Evolutionary conservation across 2,113 vertebrate genomes (phyloP).

Genomic region (Podarcis cretensis): DNA sequence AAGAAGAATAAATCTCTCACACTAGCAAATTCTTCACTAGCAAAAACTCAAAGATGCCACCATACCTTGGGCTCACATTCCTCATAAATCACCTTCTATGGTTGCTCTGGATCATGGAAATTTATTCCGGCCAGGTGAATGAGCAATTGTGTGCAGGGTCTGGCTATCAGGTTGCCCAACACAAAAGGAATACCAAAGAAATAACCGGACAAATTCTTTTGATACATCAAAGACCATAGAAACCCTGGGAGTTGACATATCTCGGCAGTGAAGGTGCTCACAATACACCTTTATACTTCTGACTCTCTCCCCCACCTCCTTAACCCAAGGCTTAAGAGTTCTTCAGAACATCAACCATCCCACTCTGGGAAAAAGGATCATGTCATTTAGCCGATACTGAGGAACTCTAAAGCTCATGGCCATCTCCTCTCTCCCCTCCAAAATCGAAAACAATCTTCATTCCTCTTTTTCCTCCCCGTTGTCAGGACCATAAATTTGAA

Average conservation of each 20-base stretch:
- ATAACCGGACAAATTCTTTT: slow-evolving; percentile 34
- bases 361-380: slow-evolving; percentile 39
- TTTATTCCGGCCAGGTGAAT: slow-evolving; percentile 17
- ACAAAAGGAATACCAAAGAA: slow-evolving; percentile 30
- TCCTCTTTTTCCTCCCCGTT: not conserved
- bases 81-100: no score
- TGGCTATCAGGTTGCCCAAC: slow-evolving; percentile 25
- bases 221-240: slow-evolving; percentile 42
- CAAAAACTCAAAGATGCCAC: not conserved
- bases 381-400: slow-evolving; percentile 20
- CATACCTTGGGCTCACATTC: not conserved
- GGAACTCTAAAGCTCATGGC: slow-evolving; percentile 7
- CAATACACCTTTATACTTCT: not conserved
- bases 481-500: slow-evolving; percentile 29
- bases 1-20: not conserved
- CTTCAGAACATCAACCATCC: slow-evolving; percentile 21
- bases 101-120: not conserved
- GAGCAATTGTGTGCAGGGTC: slow-evolving; percentile 10
- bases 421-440: not conserved
- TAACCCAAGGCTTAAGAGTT: slow-evolving; percentile 19
- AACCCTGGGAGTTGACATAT: slow-evolving; percentile 27
- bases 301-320: not conserved
- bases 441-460: not conserved
- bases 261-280: slow-evolving; percentile 39
- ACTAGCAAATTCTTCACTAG: not conserved